Conservation (phyloP, 2,113 vertebrate species). For the Tyto alba region DNA sequence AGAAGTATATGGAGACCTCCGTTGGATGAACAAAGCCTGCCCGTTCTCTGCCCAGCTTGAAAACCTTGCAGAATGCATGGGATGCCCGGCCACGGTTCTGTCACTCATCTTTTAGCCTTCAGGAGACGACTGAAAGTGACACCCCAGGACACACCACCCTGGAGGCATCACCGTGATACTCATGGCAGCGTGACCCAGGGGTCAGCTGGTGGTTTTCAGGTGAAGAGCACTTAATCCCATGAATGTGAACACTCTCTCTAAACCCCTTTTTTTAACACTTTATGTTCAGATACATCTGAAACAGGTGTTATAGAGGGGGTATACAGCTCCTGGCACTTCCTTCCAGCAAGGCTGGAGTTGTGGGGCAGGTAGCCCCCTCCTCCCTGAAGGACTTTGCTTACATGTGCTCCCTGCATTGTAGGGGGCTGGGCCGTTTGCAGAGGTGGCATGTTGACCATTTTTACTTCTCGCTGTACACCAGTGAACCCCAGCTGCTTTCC, state of each 20-base stretch:
- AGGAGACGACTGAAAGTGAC: background rate
- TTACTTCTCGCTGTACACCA: background rate
- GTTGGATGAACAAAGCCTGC: background rate
- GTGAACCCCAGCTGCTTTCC: background rate
- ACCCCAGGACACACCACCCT: background rate
- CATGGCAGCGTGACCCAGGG: background rate
- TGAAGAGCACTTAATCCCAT: background rate
- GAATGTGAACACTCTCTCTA: background rate
- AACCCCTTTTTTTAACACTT: background rate
- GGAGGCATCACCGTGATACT: background rate
- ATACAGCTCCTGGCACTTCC: accelerated
- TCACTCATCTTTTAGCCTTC: background rate
- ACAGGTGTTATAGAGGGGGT: background rate
- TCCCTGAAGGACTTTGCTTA: background rate
- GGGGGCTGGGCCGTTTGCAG: background rate
- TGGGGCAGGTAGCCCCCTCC: background rate
- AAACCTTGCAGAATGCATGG: background rate
- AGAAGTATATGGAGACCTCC: background rate
- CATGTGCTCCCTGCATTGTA: accelerated
- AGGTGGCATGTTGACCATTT: background rate
- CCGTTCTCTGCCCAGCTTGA: background rate
- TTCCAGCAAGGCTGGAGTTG: background rate
- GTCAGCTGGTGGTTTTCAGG: background rate
- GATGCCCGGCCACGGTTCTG: accelerated
- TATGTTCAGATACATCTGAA: background rate